These are phyloP conservation scores for Lepus americanus DNA, from an alignment of 2,113 vertebrate genomes.

Conservation along the genomic window DNA sequence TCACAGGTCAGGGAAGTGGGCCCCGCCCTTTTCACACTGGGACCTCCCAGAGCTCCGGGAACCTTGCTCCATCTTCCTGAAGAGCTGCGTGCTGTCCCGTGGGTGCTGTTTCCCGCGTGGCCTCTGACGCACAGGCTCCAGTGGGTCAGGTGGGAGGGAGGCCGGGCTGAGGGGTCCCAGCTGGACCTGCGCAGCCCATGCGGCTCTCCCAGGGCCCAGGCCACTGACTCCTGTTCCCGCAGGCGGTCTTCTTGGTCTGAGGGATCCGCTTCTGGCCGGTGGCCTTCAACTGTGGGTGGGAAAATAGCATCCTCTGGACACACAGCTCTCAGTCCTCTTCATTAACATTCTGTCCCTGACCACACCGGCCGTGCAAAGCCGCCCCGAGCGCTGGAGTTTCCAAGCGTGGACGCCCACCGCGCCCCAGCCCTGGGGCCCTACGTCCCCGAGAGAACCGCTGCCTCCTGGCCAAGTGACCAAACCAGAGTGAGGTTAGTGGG, in stretches of 20 bases:
- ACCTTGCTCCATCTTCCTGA: rapidly evolving
- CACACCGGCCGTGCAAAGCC: not conserved
- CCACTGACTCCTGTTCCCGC: conserved; percentile 10
- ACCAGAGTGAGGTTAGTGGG: not conserved
- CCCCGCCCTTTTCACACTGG: rapidly evolving
- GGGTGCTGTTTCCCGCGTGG: too few species aligned
- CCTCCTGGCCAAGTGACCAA: not conserved
- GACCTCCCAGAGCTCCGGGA: not conserved
- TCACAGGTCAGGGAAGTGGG: rapidly evolving
- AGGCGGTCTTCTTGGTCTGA: not conserved
- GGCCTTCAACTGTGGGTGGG: conserved; percentile 35
- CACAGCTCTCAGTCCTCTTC: not conserved
- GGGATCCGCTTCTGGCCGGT: not conserved
- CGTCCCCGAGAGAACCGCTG: not conserved
- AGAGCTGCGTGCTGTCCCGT: not conserved
- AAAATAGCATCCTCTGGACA: not conserved
- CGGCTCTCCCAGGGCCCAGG: not conserved
- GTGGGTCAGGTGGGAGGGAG: not conserved
- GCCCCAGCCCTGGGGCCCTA: not conserved
- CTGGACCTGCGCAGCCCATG: too few species aligned
- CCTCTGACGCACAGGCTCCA: not conserved
- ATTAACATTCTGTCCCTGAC: not conserved
- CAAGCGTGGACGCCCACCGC: rapidly evolving
- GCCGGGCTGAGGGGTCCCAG: not conserved
- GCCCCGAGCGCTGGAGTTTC: not conserved